A percentile compares a stretch with the other conserved stretches of the same genome.
Conservation (phyloP, 2,113 vertebrate genomes). For the Syngnathus scovelli region DNA sequence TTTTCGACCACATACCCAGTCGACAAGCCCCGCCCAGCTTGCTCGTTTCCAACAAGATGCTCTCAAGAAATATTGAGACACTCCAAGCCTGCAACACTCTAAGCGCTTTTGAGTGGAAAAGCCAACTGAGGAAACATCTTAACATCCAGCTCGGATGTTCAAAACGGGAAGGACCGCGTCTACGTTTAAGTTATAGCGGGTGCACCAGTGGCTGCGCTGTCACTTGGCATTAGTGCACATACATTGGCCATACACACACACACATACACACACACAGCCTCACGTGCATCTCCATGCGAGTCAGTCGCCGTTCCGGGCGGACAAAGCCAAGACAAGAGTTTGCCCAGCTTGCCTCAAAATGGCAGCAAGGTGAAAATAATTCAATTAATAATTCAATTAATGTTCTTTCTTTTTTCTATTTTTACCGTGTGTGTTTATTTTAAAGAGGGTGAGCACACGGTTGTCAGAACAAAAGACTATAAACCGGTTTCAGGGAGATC, state of each 20-base stretch:
- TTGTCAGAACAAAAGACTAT: slow-evolving; percentile 35
- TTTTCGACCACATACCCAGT: slow-evolving; percentile 54
- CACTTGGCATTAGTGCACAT: slow-evolving; percentile 26
- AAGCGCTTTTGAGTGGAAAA: too few relatives aligned
- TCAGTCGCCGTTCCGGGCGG: neutral
- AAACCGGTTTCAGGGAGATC: slow-evolving; percentile 8
- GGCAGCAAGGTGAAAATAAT: neutral
- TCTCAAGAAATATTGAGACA: neutral
- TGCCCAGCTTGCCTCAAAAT: neutral
- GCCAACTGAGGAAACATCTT: neutral
- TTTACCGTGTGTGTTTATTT: slow-evolving; percentile 13
- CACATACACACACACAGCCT: slow-evolving; percentile 13
- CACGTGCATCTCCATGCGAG: slow-evolving; percentile 32
- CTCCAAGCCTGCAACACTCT: neutral
- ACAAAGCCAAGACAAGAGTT: neutral
- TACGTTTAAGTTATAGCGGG: neutral
- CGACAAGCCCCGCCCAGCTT: slow-evolving; percentile 25
- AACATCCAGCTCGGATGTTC: neutral
- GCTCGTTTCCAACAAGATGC: slow-evolving; percentile 3
- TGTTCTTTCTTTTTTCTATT: neutral
- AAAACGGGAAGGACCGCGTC: neutral
- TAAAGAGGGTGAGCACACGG: slow-evolving; percentile 17
- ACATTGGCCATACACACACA: slow-evolving; percentile 3
- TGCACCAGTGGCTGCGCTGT: slow-evolving; percentile 8
- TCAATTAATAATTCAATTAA: too few relatives aligned